Base-by-base conservation (phyloP, 2,113 vertebrate species). In the Stegostoma tigrinum region DNA sequence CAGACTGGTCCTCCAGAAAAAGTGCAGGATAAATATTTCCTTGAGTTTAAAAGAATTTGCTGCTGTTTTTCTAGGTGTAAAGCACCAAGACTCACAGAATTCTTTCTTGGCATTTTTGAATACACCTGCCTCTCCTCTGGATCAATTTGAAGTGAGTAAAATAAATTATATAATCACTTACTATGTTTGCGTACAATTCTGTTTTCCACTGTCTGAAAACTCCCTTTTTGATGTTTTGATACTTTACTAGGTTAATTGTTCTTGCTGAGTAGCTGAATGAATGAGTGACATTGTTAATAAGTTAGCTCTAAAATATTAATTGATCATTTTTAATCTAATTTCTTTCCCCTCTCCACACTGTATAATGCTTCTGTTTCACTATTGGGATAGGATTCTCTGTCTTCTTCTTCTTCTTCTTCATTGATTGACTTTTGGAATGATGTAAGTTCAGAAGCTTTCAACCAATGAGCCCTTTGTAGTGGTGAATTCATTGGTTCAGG, bases 81-180 rank as follows among this genome's bases (percentile, higher is more conserved):
- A 99, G 98, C 99, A 99, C 98, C 99, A 98, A 98, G 99, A 99
- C 98, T 99, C 99, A 97, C 99, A 99, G 98, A 99, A 99, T 98
- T 99, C 99, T 97, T 99, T 99, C 98, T 97, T 99, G 98, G 99
- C 99, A 97, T 99, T 99, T 97, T 98, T 99, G 97, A 99, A 99
- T 96, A 98, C 98, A 96, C 99, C 99, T 97, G 98, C 99, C 97
- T 99, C 99, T 96, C 98, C 98, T 96, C 98, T 99, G 96, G 99
- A 99, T 97, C 99, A 98, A 97, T 99, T 99, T 96, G 99, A 99
- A 98, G 99, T 99, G 98, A 99, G 99, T 98, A 95, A 70, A 70
- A 38, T 19, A 91, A 91, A 66, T 38, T 66, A 72, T 95, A 70
- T 42, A 48, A 42, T 14, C 67, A 14, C 48, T 45, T 70, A 70